Evolutionary conservation across 2,888 invertebrate genomes (phyloP).

Genomic region (Amphipyra berbera): DNA sequence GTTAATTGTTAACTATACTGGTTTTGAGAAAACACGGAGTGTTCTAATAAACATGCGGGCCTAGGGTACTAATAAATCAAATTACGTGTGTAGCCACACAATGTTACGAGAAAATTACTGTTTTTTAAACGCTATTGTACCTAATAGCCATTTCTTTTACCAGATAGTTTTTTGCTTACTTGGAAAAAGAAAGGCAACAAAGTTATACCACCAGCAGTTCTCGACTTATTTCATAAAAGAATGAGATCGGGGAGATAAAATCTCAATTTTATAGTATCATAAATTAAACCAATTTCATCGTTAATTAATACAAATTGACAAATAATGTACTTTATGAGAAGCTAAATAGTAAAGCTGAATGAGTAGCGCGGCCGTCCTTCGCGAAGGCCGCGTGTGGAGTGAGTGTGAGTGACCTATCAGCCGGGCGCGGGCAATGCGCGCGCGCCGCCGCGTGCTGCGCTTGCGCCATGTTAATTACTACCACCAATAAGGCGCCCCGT

Average conservation of each 20-base stretch:
- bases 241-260: slow-evolving; percentile 7
- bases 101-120: slow-evolving; percentile 34
- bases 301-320: slow-evolving; percentile 46
- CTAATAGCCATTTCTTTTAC: slow-evolving; percentile 18
- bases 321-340: slow-evolving; percentile 27
- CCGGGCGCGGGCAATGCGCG: slow-evolving; percentile 36
- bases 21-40: slow-evolving; percentile 58
- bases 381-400: slow-evolving; percentile 78
- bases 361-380: slow-evolving; percentile 76
- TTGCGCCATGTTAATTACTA: slow-evolving; percentile 85
- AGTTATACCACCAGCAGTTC: not conserved
- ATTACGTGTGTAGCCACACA: slow-evolving; percentile 42
- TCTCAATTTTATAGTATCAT: not conserved
- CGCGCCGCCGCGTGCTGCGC: slow-evolving; percentile 66
- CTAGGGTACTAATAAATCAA: slow-evolving; percentile 45
- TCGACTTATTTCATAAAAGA: slow-evolving; percentile 4
- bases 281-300: slow-evolving; percentile 14
- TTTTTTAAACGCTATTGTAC: slow-evolving; percentile 41
- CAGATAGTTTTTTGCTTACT: not conserved
- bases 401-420: slow-evolving; percentile 83
- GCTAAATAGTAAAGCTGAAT: slow-evolving; percentile 60
- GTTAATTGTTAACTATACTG: slow-evolving; percentile 76
- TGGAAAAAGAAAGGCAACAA: not conserved
- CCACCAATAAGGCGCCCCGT: slow-evolving; percentile 84
- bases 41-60: slow-evolving; percentile 48